Evolutionary conservation across 2,888 invertebrate genomes (phyloP), one percentile per base, ranked within the genome.

Genomic region (Amiota mariae): DNA sequence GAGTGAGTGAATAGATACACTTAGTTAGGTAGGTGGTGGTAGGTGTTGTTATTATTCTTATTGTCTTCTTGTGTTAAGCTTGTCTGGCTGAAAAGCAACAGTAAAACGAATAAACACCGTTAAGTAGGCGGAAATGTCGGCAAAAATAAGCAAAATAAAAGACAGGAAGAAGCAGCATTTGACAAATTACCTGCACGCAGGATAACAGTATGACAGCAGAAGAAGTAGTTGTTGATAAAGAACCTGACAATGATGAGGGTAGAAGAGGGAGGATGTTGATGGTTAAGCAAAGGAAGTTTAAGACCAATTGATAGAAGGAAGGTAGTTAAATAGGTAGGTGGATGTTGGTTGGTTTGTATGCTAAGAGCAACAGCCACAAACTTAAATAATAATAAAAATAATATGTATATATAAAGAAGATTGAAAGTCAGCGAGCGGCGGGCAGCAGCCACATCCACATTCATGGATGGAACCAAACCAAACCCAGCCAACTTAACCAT

Each of bases 121-220:
- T 54, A 54, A 54, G 54, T 54, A 54, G 54, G 54, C 51, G 67
- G 51, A 56, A 49, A 63, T 51, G 61, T 48, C 63, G 46, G 18
- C 12, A 70, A 36, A 36, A 36, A 36, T 36, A 36, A 51, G 78
- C n/a, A 54, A 63, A 71, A 56, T 10, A 66, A 72, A 67, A 49
- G n/a, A 51, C 48, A 57, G 36, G 46, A 72, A 54, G 67, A 24
- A 57, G 20, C 46, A 57, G 57, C n/a, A 84, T 85, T 85, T 83
- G 83, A 83, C 82, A 83, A 85, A 83, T 83, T 84, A 81, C 82
- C 80, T 77, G 73, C 75, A 68, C 72, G 71, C 82, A 85, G 54
- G 54, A n/a, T n/a, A 12, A n/a, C n/a, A 54, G 54, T n/a, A n/a
- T 36, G 36, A 36, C 36, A 36, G 36, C 36, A 36, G 36, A 36